Conservation (phyloP, 2,113 vertebrate species). For the Phalacrocorax brasilianus region DNA sequence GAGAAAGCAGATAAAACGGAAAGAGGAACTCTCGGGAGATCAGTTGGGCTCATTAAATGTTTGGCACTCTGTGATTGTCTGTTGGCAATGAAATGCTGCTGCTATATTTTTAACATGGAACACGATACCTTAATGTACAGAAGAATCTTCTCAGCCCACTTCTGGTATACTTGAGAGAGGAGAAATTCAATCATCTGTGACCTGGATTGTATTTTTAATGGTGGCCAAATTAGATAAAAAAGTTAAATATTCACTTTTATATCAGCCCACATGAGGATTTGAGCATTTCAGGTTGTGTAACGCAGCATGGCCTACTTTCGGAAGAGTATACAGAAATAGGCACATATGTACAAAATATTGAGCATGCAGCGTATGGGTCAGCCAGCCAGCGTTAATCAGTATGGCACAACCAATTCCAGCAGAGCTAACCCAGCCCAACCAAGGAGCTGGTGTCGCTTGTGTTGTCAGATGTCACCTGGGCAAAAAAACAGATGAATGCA, state of each 20-base stretch:
- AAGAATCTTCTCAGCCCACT: conserved; percentile 12
- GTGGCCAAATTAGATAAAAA: conserved; percentile 40
- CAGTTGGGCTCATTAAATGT: neutral
- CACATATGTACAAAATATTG: neutral
- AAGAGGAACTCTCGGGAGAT: neutral
- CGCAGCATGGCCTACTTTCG: conserved; percentile 16
- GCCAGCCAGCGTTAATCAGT: neutral
- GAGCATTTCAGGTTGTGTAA: conserved; percentile 48
- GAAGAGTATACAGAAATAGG: neutral
- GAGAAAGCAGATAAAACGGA: neutral
- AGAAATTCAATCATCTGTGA: conserved; percentile 27
- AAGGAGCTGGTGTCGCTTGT: neutral
- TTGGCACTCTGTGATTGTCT: conserved; percentile 5
- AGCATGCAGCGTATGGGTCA: neutral
- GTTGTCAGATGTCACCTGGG: neutral
- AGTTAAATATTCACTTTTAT: conserved; percentile 65
- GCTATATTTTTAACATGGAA: neutral
- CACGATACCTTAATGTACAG: neutral
- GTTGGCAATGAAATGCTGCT: neutral
- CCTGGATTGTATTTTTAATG: conserved; percentile 55
- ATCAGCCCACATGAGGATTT: conserved; percentile 9
- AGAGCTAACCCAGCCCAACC: neutral
- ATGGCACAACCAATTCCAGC: neutral
- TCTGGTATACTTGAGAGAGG: neutral
- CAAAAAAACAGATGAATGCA: neutral